A percentile compares a stretch with the other conserved stretches of the same genome.
phyloP scores from a whole-genome alignment of 1,140 invertebrate genomes.

The Laupala kohalensis region DNA sequence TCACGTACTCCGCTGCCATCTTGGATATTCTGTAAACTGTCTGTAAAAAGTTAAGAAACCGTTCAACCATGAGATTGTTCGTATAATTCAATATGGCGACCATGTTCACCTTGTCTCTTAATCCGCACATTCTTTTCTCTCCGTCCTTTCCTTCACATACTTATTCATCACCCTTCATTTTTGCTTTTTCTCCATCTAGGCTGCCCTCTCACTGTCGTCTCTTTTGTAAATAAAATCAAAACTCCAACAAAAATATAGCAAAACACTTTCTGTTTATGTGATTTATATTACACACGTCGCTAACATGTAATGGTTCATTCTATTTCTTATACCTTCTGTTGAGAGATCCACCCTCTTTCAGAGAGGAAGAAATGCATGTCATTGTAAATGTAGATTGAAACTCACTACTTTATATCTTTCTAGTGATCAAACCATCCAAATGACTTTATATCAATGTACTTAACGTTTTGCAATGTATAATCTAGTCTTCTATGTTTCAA shows the following conservation, averaged over 20 bases:
- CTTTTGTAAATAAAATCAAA: conserved; percentile 1
- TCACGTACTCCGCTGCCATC: too few species aligned
- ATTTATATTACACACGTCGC: neutral
- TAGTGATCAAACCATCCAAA: neutral
- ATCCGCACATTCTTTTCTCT: neutral
- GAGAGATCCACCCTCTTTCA: neutral
- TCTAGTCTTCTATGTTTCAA: neutral
- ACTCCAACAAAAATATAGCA: neutral
- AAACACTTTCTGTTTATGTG: neutral
- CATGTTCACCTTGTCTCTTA: too few species aligned
- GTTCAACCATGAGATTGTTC: too few species aligned
- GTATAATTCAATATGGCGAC: too few species aligned
- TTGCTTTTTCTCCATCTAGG: neutral
- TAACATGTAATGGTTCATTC: neutral
- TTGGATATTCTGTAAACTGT: too few species aligned
- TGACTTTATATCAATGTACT: neutral
- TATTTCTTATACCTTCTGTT: neutral
- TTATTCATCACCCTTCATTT: neutral
- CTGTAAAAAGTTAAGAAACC: too few species aligned
- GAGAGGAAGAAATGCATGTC: neutral
- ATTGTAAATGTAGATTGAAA: neutral
- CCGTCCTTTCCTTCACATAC: neutral
- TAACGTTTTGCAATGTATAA: neutral
- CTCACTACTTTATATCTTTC: neutral
- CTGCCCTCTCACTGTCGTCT: neutral